phyloP scores from a whole-genome alignment of 2,113 vertebrate genomes.

The Smithornis capensis region DNA sequence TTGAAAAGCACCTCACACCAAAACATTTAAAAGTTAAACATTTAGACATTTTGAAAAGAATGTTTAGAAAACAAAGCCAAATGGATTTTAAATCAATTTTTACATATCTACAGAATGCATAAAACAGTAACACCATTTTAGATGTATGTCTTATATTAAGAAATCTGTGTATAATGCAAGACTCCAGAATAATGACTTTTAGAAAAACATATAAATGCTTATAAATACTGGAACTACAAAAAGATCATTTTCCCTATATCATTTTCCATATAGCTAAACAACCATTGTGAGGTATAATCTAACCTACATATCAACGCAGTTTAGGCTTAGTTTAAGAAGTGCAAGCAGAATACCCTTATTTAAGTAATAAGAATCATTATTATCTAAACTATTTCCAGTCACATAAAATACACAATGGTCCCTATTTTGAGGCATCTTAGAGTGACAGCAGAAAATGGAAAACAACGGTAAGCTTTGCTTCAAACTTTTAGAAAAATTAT shows the following conservation, averaged over 20 bases:
- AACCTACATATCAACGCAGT: neutral
- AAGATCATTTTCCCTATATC: neutral
- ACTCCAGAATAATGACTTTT: neutral
- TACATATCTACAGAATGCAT: neutral
- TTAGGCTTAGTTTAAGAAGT: neutral
- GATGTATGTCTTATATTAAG: neutral
- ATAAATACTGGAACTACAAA: neutral
- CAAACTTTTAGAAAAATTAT: slow-evolving; percentile 37
- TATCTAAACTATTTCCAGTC: slow-evolving; percentile 24
- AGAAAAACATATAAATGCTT: neutral
- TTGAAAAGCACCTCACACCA: neutral
- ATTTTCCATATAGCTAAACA: neutral
- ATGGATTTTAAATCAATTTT: neutral
- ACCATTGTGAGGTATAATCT: neutral
- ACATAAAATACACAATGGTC: slow-evolving; percentile 15
- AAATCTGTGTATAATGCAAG: neutral
- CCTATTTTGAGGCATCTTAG: neutral
- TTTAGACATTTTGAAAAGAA: neutral
- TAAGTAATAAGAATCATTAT: neutral
- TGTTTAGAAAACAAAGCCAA: neutral
- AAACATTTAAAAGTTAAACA: neutral
- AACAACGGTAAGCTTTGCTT: slow-evolving; percentile 20
- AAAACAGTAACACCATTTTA: neutral
- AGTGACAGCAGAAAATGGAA: slow-evolving; percentile 45
- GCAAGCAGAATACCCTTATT: neutral